Percentiles rank a stretch among this genome's conserved stretches.
These are phyloP conservation scores for Florisuga fusca DNA, from an alignment of 2,797 vertebrate genomes.

Conservation along the genomic window DNA sequence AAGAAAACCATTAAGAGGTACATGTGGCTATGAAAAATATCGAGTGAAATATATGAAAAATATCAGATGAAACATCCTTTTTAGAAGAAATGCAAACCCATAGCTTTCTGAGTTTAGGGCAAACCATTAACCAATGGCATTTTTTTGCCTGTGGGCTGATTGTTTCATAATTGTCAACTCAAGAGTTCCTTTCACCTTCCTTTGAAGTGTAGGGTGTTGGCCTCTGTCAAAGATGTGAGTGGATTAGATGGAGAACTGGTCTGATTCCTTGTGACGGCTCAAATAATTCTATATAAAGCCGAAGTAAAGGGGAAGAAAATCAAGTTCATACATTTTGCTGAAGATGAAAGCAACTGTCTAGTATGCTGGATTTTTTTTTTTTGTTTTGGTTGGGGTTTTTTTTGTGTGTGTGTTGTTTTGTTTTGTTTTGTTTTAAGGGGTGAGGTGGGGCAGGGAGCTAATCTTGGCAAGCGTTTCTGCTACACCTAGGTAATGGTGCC, in stretches of 20 bases:
- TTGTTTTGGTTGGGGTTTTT: too few species aligned
- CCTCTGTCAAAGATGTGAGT: constrained; percentile 47
- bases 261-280: constrained; percentile 43
- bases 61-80: background rate
- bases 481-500: background rate
- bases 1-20: background rate
- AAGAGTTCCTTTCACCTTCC: constrained; percentile 31
- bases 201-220: constrained; percentile 35
- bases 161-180: constrained; percentile 47
- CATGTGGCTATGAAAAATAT: background rate
- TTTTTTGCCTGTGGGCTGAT: constrained; percentile 30
- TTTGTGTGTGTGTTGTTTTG: too few species aligned
- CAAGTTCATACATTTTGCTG: background rate
- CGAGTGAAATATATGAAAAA: too few species aligned
- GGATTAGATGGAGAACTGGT: constrained; percentile 23
- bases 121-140: background rate
- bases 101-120: background rate
- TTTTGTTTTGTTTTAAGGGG: background rate
- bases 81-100: background rate
- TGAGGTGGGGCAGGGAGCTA: background rate
- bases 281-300: constrained; percentile 1
- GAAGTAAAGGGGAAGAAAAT: constrained; percentile 24
- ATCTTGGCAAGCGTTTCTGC: constrained; percentile 4
- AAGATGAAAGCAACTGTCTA: background rate
- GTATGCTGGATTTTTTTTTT: background rate